These are phyloP conservation scores for Aculops lycopersici DNA, from an alignment of 1,140 invertebrate genomes.

Conservation along the genomic window DNA sequence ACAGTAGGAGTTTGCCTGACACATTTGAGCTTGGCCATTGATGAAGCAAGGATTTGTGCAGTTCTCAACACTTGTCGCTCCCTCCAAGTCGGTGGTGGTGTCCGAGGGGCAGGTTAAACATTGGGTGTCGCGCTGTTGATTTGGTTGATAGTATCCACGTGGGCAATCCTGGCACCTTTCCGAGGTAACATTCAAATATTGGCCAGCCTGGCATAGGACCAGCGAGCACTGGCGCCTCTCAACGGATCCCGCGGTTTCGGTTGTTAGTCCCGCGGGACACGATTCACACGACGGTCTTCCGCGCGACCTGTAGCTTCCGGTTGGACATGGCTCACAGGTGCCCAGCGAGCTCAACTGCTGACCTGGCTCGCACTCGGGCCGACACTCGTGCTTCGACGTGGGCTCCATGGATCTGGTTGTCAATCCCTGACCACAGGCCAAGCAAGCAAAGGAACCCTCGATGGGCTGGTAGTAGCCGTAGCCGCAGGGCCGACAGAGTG, in stretches of 20 bases:
- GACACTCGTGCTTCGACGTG: constrained; percentile 26
- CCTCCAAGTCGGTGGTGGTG: constrained; percentile 49
- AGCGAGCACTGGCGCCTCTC: constrained; percentile 58
- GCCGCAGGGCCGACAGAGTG: constrained; percentile 56
- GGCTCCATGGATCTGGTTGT: constrained; percentile 68
- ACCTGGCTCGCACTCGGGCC: constrained; percentile 50
- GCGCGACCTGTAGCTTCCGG: constrained; percentile 56
- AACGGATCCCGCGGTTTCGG: constrained; percentile 40
- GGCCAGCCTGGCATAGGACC: constrained; percentile 10
- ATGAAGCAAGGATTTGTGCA: constrained; percentile 69
- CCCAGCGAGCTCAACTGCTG: constrained; percentile 57
- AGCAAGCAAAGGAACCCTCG: constrained; percentile 60
- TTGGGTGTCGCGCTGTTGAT: constrained; percentile 41
- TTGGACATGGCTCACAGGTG: constrained; percentile 59
- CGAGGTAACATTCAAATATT: constrained; percentile 44
- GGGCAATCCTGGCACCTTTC: constrained; percentile 60
- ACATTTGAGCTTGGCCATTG: constrained; percentile 44
- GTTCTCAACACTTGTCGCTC: constrained; percentile 39
- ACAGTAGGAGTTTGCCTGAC: constrained; percentile 57
- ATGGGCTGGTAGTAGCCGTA: constrained; percentile 70
- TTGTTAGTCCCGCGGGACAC: constrained; percentile 61
- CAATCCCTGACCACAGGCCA: constrained; percentile 59
- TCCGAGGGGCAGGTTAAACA: constrained; percentile 66
- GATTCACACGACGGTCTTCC: constrained; percentile 52
- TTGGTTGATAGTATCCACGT: constrained; percentile 65